Conservation (phyloP, 2,797 vertebrate genomes). For the Tragopan temminckii region DNA sequence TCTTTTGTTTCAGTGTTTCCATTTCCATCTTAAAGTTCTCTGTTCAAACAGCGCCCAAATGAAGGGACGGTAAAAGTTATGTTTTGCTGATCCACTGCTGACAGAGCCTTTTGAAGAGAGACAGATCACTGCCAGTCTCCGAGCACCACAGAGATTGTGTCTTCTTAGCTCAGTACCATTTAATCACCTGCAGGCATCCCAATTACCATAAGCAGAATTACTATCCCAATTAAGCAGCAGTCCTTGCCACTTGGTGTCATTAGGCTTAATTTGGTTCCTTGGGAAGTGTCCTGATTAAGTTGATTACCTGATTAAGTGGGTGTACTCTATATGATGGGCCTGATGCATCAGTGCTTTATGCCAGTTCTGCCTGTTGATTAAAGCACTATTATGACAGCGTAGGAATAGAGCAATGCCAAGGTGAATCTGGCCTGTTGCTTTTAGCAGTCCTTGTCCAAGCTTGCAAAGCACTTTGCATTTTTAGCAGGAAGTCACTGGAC, state of each 20-base stretch:
- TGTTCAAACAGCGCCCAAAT: background rate
- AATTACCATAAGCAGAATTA: conserved; percentile 79
- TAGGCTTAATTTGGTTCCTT: conserved; percentile 82
- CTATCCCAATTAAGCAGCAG: conserved; percentile 78
- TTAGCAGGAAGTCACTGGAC: background rate
- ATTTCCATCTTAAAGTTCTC: conserved; percentile 1
- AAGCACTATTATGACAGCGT: background rate
- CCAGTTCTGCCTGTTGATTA: conserved; percentile 63
- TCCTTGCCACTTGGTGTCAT: conserved; percentile 75
- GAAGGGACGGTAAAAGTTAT: conserved; percentile 32
- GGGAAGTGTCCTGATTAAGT: conserved; percentile 79
- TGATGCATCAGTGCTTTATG: conserved; percentile 64
- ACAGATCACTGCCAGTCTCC: conserved; percentile 65
- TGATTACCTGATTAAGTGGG: conserved; percentile 75
- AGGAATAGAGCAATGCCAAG: conserved; percentile 17
- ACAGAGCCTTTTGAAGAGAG: conserved; percentile 66
- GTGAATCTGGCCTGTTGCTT: conserved; percentile 39
- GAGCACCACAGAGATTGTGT: conserved; percentile 54
- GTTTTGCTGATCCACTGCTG: conserved; percentile 60
- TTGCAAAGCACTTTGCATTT: conserved; percentile 19
- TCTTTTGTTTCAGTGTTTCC: background rate
- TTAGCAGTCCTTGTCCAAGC: background rate
- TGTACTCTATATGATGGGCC: conserved; percentile 56
- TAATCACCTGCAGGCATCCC: conserved; percentile 79
- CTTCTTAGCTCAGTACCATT: conserved; percentile 62